A percentile compares a stretch with the other conserved stretches of the same genome.
phyloP scores from a whole-genome alignment of 2,888 invertebrate species.

The Galeopsomyia nigrocyanea region DNA sequence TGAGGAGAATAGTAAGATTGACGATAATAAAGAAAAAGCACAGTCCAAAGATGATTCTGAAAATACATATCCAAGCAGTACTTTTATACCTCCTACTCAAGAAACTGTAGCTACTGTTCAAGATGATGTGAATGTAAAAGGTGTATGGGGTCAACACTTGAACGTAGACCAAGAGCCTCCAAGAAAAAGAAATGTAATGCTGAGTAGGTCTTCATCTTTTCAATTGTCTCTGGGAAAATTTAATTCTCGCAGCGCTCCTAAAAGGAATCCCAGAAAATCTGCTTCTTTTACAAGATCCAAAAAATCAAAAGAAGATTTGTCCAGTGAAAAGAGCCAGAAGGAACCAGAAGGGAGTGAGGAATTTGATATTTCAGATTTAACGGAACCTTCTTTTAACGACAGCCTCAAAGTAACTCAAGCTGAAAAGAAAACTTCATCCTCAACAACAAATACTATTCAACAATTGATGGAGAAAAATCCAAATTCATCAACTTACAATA shows the following conservation, averaged over 20 bases:
- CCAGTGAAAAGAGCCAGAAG: too few relatives aligned
- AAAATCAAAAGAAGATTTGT: constrained; percentile 14
- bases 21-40: background rate
- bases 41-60: background rate
- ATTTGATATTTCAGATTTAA: constrained; percentile 11
- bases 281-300: constrained; percentile 64
- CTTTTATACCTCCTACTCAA: too few relatives aligned
- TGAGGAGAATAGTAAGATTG: background rate
- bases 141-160: constrained; percentile 71
- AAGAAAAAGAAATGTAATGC: constrained; percentile 49
- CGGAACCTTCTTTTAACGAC: constrained; percentile 52
- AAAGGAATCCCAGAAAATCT: constrained; percentile 84
- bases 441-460: constrained; percentile 62
- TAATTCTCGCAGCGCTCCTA: constrained; percentile 76
- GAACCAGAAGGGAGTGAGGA: constrained; percentile 44
- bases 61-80: too few relatives aligned
- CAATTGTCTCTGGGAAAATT: constrained; percentile 79
- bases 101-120: background rate
- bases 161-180: constrained; percentile 59
- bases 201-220: constrained; percentile 65
- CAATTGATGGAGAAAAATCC: constrained; percentile 57
- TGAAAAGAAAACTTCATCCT: constrained; percentile 49
- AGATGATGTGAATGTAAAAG: constrained; percentile 58
- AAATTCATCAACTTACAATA: constrained; percentile 47
- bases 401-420: constrained; percentile 56